These are phyloP conservation scores for Huso huso DNA, from an alignment of 2,797 vertebrate species.

Conservation along the genomic window DNA sequence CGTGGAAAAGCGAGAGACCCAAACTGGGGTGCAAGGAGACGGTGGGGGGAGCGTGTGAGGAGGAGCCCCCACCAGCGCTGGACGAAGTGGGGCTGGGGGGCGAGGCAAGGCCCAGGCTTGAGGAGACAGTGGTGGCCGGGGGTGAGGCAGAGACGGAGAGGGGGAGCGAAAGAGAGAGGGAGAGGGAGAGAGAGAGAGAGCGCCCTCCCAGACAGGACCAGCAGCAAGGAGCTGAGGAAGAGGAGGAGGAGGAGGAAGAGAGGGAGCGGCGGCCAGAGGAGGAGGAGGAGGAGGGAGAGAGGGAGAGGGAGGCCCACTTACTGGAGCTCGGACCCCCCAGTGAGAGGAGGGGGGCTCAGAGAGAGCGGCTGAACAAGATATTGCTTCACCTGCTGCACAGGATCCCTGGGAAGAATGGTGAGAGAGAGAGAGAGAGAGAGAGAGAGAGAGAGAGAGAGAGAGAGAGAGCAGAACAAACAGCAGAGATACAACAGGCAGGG, in stretches of 20 bases:
- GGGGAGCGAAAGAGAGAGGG: constrained; percentile 50
- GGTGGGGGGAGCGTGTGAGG: constrained; percentile 51
- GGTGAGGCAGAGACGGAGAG: constrained; percentile 33
- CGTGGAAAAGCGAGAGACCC: constrained; percentile 87
- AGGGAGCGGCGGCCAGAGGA: constrained; percentile 39
- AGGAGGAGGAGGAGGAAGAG: constrained; percentile 40
- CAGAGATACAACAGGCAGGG: constrained; percentile 4
- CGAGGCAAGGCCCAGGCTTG: constrained; percentile 51
- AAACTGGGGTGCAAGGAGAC: constrained; percentile 65
- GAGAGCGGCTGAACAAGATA: constrained; percentile 88
- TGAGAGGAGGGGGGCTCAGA: constrained; percentile 72
- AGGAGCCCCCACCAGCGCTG: constrained; percentile 62
- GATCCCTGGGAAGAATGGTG: constrained; percentile 90
- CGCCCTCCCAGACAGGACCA: constrained; percentile 5
- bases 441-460: background rate
- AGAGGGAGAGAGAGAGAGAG: constrained; percentile 41
- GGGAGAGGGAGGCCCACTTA: constrained; percentile 28
- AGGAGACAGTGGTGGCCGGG: constrained; percentile 36
- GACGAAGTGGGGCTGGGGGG: constrained; percentile 54
- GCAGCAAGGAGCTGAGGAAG: constrained; percentile 37
- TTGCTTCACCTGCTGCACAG: constrained; percentile 83
- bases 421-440: constrained; percentile 44
- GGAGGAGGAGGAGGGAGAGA: constrained; percentile 48
- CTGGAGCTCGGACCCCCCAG: constrained; percentile 48
- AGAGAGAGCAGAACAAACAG: no score